phyloP scores from a whole-genome alignment of 2,113 vertebrate genomes.

The Morphnarchus princeps region DNA sequence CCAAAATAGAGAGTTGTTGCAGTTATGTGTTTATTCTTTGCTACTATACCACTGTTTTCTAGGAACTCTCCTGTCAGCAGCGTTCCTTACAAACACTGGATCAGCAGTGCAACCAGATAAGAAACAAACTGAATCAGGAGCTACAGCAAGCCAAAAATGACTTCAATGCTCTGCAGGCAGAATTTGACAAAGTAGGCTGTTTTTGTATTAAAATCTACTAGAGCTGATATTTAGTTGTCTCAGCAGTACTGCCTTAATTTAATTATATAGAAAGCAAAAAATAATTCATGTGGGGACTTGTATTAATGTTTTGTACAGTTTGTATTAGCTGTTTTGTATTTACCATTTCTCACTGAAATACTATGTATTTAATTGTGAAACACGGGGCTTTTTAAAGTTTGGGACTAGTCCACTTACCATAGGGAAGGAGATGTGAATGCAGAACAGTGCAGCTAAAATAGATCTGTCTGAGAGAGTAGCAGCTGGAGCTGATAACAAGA shows the following conservation, averaged over 20 bases:
- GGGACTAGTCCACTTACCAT: background rate
- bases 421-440: background rate
- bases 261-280: background rate
- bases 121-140: slow-evolving; percentile 81
- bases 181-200: slow-evolving; percentile 82
- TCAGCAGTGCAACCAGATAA: slow-evolving; percentile 79
- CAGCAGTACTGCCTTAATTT: background rate
- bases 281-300: fast-evolving
- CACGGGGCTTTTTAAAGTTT: background rate
- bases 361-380: background rate
- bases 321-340: background rate
- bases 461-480: background rate
- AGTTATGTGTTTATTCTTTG: background rate
- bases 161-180: slow-evolving; percentile 72
- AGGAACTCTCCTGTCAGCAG: slow-evolving; percentile 84
- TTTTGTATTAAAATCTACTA: background rate
- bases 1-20: background rate
- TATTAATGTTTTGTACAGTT: background rate
- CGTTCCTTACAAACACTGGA: slow-evolving; percentile 77
- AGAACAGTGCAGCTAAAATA: background rate
- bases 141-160: slow-evolving; percentile 84
- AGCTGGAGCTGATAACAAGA: background rate
- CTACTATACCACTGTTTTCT: background rate
- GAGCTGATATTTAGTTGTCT: background rate
- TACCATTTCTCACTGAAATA: background rate